Conservation (phyloP, 2,888 invertebrate genomes). For the Rugalucina vietnamica region DNA sequence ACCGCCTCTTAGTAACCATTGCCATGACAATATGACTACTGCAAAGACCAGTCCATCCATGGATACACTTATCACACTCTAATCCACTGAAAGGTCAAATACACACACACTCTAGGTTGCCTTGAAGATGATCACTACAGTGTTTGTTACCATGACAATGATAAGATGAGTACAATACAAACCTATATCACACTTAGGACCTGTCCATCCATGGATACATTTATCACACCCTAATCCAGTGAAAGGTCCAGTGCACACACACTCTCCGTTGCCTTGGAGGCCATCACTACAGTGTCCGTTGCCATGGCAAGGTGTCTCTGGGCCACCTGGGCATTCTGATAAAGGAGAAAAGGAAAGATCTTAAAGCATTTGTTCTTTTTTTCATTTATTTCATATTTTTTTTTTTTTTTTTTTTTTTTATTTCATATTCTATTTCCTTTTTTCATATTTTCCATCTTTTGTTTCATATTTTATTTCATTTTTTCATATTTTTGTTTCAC, state of each 20-base stretch:
- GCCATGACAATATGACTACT: no score
- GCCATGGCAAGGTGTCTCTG: slow-evolving; percentile 68
- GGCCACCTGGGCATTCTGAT: slow-evolving; percentile 76
- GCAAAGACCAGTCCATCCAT: slow-evolving; percentile 62
- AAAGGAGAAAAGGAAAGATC: background rate
- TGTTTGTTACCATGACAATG: slow-evolving; percentile 72
- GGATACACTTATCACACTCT: slow-evolving; percentile 63
- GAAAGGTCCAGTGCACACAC: slow-evolving; percentile 67
- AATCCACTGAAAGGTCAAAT: slow-evolving; percentile 60
- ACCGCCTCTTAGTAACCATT: no score
- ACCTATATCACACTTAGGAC: slow-evolving; percentile 68
- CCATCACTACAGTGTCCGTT: slow-evolving; percentile 73
- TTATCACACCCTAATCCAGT: slow-evolving; percentile 64
- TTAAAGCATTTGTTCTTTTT: background rate
- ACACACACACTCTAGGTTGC: slow-evolving; percentile 74
- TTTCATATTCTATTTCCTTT: no score
- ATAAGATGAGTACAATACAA: no score
- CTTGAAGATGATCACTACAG: slow-evolving; percentile 70
- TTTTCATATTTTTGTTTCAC: no score
- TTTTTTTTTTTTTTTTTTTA: no score
- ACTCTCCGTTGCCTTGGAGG: slow-evolving; percentile 69
- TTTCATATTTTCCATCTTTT: no score
- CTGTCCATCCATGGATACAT: slow-evolving; percentile 64
- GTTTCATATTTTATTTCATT: no score
- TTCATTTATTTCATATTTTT: no score